Conservation (phyloP, 1,140 invertebrate genomes). For the Leucophenga varia region DNA sequence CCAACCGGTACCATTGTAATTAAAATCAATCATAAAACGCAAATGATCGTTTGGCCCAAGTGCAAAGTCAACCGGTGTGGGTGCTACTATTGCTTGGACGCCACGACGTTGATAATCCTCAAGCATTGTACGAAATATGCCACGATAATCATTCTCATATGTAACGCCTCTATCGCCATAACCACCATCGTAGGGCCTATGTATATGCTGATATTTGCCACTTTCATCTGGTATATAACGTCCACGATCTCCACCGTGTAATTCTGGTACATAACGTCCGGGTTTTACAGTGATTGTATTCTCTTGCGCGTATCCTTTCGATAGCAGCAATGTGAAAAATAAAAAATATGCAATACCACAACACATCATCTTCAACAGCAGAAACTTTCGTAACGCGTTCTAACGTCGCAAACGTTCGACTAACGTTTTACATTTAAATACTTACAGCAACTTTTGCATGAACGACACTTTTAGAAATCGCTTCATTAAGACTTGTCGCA, state of each 20-base stretch:
- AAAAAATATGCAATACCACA: too few species aligned
- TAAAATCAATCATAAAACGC: constrained; percentile 50
- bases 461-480: too few species aligned
- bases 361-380: too few species aligned
- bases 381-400: too few species aligned
- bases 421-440: too few species aligned
- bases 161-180: constrained; percentile 43
- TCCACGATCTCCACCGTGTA: constrained; percentile 31
- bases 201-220: constrained; percentile 47
- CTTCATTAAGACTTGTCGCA: too few species aligned
- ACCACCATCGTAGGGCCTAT: constrained; percentile 44
- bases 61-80: constrained; percentile 13
- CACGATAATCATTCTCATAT: constrained; percentile 31
- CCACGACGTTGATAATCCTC: background rate
- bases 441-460: too few species aligned
- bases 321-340: too few species aligned
- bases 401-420: too few species aligned
- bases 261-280: constrained; percentile 31
- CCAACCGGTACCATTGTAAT: constrained; percentile 48
- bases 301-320: too few species aligned
- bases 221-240: constrained; percentile 42
- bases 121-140: constrained; percentile 22
- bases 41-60: constrained; percentile 44
- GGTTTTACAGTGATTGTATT: too few species aligned
- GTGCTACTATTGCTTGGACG: constrained; percentile 10